Conservation (phyloP, 1,140 invertebrate genomes). For the Laodelphax striatellus region DNA sequence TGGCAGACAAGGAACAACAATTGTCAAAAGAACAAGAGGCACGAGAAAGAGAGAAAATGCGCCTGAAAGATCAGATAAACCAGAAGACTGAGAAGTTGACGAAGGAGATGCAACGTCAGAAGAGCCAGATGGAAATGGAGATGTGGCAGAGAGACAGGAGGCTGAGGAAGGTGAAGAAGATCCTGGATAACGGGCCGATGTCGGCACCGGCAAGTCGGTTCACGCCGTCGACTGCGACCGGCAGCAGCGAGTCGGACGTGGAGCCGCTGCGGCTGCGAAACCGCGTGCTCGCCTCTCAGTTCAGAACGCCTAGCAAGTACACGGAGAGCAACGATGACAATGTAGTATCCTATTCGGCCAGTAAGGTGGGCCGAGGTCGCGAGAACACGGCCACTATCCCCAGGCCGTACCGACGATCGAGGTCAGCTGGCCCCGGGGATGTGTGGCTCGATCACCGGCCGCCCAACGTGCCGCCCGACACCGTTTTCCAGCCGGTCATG, state of each 20-base stretch:
- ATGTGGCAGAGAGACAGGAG: slow-evolving; percentile 43
- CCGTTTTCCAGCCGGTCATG: slow-evolving; percentile 77
- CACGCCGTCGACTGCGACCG: slow-evolving; percentile 1
- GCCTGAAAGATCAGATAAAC: slow-evolving; percentile 55
- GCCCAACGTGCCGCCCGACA: slow-evolving; percentile 58
- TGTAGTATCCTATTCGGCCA: slow-evolving; percentile 24
- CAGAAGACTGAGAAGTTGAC: slow-evolving; percentile 55
- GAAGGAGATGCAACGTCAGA: slow-evolving; percentile 47
- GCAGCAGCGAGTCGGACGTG: neutral
- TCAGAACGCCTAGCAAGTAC: neutral
- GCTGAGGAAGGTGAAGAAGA: slow-evolving; percentile 32
- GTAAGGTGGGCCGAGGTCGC: too few relatives aligned
- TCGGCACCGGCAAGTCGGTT: neutral
- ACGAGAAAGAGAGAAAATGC: slow-evolving; percentile 60
- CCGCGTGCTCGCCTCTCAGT: neutral
- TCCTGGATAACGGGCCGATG: slow-evolving; percentile 32
- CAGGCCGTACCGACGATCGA: slow-evolving; percentile 51
- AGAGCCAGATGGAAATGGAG: slow-evolving; percentile 46
- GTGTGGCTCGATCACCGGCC: slow-evolving; percentile 88
- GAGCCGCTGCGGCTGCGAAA: neutral
- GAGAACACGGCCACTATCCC: too few relatives aligned
- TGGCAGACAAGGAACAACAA: slow-evolving; percentile 54
- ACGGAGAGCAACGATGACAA: too few relatives aligned
- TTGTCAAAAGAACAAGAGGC: slow-evolving; percentile 60
- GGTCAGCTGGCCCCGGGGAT: slow-evolving; percentile 53